Percentiles rank a stretch among this genome's conserved stretches.
These are phyloP conservation scores for Pelecanus crispus DNA, from an alignment of 2,113 vertebrate species.

Conservation along the genomic window DNA sequence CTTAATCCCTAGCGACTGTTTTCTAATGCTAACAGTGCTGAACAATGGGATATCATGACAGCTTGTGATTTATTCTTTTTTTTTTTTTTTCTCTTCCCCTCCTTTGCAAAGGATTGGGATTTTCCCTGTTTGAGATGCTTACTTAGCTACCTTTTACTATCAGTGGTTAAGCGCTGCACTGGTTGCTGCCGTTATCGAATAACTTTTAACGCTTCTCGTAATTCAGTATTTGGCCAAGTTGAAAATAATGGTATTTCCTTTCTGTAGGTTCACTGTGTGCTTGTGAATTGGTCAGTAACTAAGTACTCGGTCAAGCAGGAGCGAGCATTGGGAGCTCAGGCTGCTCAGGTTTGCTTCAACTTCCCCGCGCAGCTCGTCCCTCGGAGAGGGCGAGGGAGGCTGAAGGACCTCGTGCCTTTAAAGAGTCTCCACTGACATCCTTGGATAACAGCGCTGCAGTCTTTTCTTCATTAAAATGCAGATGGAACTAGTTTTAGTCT, in stretches of 20 bases:
- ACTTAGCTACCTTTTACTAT: background rate
- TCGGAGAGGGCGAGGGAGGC: background rate
- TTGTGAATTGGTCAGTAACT: background rate
- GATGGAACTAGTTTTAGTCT: background rate
- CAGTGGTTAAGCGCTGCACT: background rate
- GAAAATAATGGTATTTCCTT: background rate
- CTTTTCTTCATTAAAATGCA: background rate
- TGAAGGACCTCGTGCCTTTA: background rate
- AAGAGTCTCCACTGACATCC: background rate
- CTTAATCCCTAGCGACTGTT: constrained; percentile 35
- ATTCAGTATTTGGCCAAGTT: background rate
- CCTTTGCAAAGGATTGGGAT: background rate
- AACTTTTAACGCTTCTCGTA: background rate
- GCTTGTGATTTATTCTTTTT: background rate
- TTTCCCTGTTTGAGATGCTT: background rate
- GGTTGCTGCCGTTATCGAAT: background rate
- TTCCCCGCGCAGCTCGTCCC: background rate
- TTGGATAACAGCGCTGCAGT: background rate
- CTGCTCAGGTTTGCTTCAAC: background rate
- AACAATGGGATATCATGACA: constrained; percentile 40
- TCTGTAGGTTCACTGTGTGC: background rate
- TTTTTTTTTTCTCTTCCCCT: background rate
- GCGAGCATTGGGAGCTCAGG: background rate
- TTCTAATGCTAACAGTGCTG: constrained; percentile 27
- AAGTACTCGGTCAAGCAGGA: background rate